Evolutionary conservation across 2,113 vertebrate genomes (phyloP).

Genomic region (Clinocottus analis): DNA sequence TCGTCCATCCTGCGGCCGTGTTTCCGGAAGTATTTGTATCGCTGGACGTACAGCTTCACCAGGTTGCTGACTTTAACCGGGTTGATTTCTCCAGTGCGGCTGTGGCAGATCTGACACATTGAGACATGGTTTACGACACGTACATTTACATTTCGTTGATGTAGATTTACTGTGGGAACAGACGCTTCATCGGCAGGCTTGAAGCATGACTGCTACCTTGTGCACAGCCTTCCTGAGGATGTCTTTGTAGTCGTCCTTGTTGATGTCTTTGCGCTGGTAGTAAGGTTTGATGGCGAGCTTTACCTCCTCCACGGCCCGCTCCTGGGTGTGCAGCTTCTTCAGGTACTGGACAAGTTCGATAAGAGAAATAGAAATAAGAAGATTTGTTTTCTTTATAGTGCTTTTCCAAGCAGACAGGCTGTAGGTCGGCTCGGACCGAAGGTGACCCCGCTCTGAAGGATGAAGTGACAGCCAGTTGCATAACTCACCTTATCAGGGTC

Average conservation of each 20-base stretch:
- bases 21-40: conserved; percentile 95
- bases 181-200: neutral
- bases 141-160: no score
- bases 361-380: neutral
- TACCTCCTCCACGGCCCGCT: conserved; percentile 95
- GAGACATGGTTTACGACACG: no score
- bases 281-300: conserved; percentile 95
- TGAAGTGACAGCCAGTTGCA: no score
- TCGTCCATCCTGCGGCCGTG: conserved; percentile 91
- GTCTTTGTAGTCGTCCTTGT: conserved; percentile 95
- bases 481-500: conserved; percentile 85
- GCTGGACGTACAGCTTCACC: conserved; percentile 92
- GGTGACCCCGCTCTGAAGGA: no score
- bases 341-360: conserved; percentile 80
- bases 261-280: conserved; percentile 96
- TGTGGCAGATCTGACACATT: conserved; percentile 90
- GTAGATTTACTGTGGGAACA: neutral
- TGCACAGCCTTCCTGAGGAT: conserved; percentile 95
- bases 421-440: no score
- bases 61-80: conserved; percentile 94
- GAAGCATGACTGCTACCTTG: no score
- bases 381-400: neutral
- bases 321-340: conserved; percentile 96
- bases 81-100: conserved; percentile 94
- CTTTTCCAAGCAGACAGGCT: no score